Base-by-base conservation (phyloP, 1,140 invertebrate genomes). In the Apis florea region DNA sequence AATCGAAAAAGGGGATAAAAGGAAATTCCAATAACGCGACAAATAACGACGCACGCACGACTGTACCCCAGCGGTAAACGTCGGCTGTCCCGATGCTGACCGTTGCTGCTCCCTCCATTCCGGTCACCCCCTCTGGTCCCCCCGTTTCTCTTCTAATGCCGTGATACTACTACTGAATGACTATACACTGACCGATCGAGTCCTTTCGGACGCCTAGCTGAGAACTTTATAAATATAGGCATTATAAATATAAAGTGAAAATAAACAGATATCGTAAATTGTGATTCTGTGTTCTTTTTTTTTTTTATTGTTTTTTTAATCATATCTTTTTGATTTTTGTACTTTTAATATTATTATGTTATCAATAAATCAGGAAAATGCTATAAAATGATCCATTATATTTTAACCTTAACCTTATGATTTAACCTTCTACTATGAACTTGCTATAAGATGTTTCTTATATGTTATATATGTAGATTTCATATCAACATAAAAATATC, bases 21-120 rank as follows among this genome's bases (percentile, higher is more conserved):
- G n/a, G 21, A 31, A 40, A 77, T 77, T 75, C 17, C 1, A 26
- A 54, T 51, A 17, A 51, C 58, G 76, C 66, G 83, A 87, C 80
- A 83, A 83, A 91, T 92, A 88, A 89, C 89, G 86, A 92, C 93
- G 85, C 92, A 93, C 69, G 93, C 90, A 88, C 92, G 91, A 92
- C 93, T 93, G 93, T 88, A 73, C 85, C 71, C 72, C 31, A 40
- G 92, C 92, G 87, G 87, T 90, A 91, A 88, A 90, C 89, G 89
- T 86, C 86, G 83, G 82, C 84, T 89, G 85, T 90, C 90, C 83
- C 88, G 83, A 88, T 92, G 92, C 91, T 94, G 91, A 92, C 92
- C 93, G 91, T 85, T 91, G 82, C 89, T 81, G 49, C 85, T 83
- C 90, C 86, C 77, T 85, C 70, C 70, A 64, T 24, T 17, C n/a